Conservation (phyloP, 2,797 vertebrate species). For the Oreonectes daqikongensis region DNA sequence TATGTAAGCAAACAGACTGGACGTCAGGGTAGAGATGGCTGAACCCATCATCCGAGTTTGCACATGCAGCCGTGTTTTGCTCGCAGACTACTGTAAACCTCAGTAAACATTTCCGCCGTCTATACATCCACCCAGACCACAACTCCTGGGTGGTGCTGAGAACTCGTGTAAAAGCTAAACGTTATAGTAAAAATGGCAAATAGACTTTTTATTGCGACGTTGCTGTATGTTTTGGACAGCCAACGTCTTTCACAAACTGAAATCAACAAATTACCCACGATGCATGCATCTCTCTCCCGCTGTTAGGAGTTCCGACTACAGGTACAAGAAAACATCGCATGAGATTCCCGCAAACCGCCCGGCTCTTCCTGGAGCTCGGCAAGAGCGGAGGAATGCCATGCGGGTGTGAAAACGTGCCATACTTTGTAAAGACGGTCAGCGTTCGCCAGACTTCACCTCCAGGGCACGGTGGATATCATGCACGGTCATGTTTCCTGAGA, state of each 20-base stretch:
- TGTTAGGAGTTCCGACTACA: not conserved
- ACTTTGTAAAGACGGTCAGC: constrained; percentile 8
- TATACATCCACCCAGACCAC: constrained; percentile 59
- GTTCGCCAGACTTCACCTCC: constrained; percentile 26
- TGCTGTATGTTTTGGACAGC: constrained; percentile 59
- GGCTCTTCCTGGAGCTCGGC: constrained; percentile 20
- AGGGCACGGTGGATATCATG: constrained; percentile 47
- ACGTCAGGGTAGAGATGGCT: constrained; percentile 48
- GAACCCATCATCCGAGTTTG: too few species aligned
- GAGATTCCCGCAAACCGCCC: constrained; percentile 19
- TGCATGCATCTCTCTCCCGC: constrained; percentile 20
- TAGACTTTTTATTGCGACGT: constrained; percentile 52
- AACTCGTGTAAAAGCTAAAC: constrained; percentile 55
- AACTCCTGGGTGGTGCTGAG: constrained; percentile 63
- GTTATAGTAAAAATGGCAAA: constrained; percentile 58
- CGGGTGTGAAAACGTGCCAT: not conserved
- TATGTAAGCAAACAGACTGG: constrained; percentile 7
- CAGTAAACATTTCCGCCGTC: constrained; percentile 55
- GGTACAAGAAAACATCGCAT: constrained; percentile 24
- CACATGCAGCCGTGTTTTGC: constrained; percentile 48
- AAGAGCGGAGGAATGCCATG: constrained; percentile 11
- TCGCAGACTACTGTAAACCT: constrained; percentile 57
- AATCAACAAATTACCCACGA: constrained; percentile 6
- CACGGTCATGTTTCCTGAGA: constrained; percentile 54
- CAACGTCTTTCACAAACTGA: not conserved